Evolutionary conservation across 2,113 vertebrate genomes (phyloP), one percentile per base, ranked within the genome.

Genomic region (Actinemys pallida): DNA sequence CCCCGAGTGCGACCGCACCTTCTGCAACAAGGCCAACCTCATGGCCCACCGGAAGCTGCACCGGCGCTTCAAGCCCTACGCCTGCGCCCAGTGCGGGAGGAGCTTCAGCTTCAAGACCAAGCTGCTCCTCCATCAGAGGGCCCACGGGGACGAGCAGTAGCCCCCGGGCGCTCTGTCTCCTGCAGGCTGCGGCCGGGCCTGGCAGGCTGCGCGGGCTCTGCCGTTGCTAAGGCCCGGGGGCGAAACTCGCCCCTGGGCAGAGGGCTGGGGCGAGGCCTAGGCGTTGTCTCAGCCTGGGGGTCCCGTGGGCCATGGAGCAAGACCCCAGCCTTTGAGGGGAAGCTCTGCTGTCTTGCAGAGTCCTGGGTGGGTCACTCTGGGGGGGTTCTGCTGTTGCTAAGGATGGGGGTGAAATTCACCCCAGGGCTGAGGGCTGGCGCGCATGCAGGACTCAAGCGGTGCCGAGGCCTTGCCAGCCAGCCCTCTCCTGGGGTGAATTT

Each of bases 11-110:
- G 89, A 96, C 86, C 96, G 96, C 86, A 29, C 97, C 92, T 98
- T 98, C 94, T 94, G 95, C 94, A 96, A 94, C 87, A 96, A 93
- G 84, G 98, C 98, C 3, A 97, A 95, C 93, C 98, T 98, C 83
- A 90, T 90, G 95, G 91, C 94, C 3, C 98, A 98, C 96, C 91
- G 94, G 81, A 93, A 87, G 49, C 94, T 97, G 9, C 98, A 98
- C 95, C 98, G 97, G 3, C 95, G 94, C 6, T 90, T 84, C 96
- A 69, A n/a, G 47, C 90, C 96, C 22, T 93, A 97, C 22, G 45
- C 95, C 88, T 98, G 97, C 76, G 2, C 87, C 1, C 96, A 89
- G 39, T 97, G 97, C 79, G 90, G 90, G 13, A 93, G 95, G 87
- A 90, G 90, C 96, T 96, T 98, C 93, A 57, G 96, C 87, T 95